phyloP scores from a whole-genome alignment of 2,113 vertebrate genomes.

The Galbula dea region DNA sequence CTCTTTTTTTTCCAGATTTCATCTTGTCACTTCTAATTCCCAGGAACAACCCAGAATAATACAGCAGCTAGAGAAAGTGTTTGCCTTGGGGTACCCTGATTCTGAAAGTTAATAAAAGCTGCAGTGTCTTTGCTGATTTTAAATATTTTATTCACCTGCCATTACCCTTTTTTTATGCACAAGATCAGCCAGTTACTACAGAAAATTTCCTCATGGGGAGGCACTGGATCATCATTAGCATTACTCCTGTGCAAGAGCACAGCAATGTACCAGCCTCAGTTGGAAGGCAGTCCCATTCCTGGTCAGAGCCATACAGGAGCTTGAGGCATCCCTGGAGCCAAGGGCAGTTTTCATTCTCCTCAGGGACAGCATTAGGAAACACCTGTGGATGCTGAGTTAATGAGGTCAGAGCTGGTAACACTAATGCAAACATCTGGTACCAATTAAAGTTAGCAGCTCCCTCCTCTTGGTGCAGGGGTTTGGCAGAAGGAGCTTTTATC shows the following conservation, averaged over 20 bases:
- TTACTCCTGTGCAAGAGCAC: neutral
- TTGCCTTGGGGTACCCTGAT: neutral
- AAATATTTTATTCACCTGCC: neutral
- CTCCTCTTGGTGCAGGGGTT: neutral
- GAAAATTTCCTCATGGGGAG: neutral
- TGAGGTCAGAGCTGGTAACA: neutral
- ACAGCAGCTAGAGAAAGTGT: neutral
- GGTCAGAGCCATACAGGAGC: neutral
- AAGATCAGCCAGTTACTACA: neutral
- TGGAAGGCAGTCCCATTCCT: neutral
- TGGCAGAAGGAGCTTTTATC: neutral
- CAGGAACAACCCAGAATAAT: neutral
- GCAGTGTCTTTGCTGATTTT: neutral
- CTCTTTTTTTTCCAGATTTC: neutral
- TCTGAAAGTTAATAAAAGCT: neutral
- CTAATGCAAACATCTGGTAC: neutral
- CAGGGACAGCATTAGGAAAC: neutral
- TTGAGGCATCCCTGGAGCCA: neutral
- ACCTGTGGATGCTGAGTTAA: neutral
- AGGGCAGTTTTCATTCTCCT: neutral
- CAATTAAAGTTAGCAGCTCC: neutral
- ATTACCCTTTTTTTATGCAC: neutral
- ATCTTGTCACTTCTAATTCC: neutral
- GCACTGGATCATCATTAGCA: too few species aligned
- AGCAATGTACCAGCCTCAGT: accelerated